Evolutionary conservation across 1,140 invertebrate genomes (phyloP), one percentile per base, ranked within the genome.

Genomic region (Gryon sp.): DNA sequence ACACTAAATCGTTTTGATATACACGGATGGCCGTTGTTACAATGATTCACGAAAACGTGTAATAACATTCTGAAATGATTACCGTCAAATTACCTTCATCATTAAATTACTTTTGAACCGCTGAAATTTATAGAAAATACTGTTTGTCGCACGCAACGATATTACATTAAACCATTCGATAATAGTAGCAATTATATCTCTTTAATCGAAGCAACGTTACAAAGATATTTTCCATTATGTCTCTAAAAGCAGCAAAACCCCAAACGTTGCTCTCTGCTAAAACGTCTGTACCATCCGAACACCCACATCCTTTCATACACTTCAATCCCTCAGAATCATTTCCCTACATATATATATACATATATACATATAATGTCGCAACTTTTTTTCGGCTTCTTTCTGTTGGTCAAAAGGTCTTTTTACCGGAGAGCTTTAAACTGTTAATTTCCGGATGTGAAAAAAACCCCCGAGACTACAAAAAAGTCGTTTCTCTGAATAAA

Each of bases 161-260:
- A 36, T 36, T 52, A 36, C 32, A 6, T 36, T 53, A 26, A 53
- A 20, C 9, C 7, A 14, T 53, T 40, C 50, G 22, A 53, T 16
- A 40, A 40, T 40, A 40, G 26, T 14, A 26, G 19, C 26, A 40
- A 38, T 40, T 53, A 40, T 34, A 53, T 5, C 20, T 11, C 18
- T 53, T 26, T 24, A 40, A 26, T 40, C 22, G 20, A 3, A 40
- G 26, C 50, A 26, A 40, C 40, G 40, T 59, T 43, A 43, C 26
- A 32, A 28, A 59, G 26, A 45, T 34, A 32, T 59, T 43, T 32
- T 45, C 18, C 53, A 55, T 55, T 40, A 40, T 26, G 14, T n/a
- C 34, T 28, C 16, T 7, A n/a, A 19, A 41, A 30, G 36, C 18
- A 30, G 26, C 26, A 43, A 43, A 59, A 18, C 19, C 12, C 9